Percentiles rank a stretch among this genome's conserved stretches.
phyloP scores from a whole-genome alignment of 2,888 invertebrate genomes.

The Panzeria rudis region DNA sequence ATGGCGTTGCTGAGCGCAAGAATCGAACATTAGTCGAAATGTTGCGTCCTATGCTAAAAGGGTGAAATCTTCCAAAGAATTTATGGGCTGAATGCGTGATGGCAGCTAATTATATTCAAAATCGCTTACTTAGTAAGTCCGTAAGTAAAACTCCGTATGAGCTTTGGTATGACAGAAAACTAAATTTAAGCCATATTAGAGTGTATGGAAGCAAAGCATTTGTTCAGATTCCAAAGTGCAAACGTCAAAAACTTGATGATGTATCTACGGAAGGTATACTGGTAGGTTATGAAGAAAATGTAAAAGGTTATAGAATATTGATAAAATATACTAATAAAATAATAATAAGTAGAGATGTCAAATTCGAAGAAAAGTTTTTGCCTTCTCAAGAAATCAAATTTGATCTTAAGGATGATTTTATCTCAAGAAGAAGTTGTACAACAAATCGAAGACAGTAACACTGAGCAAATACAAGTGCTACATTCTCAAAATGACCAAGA shows the following conservation, averaged over 20 bases:
- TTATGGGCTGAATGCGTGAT: slow-evolving; percentile 19
- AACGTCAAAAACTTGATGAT: slow-evolving; percentile 28
- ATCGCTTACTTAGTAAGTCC: too few relatives aligned
- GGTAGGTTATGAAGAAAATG: background rate
- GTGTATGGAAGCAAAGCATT: slow-evolving; percentile 12
- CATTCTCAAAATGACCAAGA: too few relatives aligned
- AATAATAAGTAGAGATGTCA: too few relatives aligned
- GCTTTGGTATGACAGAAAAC: too few relatives aligned
- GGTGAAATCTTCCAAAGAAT: background rate
- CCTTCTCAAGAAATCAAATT: too few relatives aligned
- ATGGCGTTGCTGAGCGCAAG: background rate
- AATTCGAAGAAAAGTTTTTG: too few relatives aligned
- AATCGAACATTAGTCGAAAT: background rate
- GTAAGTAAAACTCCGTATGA: too few relatives aligned
- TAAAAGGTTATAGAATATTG: slow-evolving; percentile 3
- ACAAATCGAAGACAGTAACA: too few relatives aligned
- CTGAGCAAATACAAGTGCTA: too few relatives aligned
- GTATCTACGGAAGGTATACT: slow-evolving; percentile 12
- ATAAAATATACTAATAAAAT: background rate
- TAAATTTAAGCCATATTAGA: slow-evolving; percentile 14
- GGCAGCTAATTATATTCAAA: slow-evolving; percentile 7
- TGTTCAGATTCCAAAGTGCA: slow-evolving; percentile 33
- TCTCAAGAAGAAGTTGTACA: too few relatives aligned
- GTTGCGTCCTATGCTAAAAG: background rate
- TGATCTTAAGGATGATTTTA: too few relatives aligned